phyloP scores from a whole-genome alignment of 2,797 vertebrate species.

The Leuciscus waleckii region DNA sequence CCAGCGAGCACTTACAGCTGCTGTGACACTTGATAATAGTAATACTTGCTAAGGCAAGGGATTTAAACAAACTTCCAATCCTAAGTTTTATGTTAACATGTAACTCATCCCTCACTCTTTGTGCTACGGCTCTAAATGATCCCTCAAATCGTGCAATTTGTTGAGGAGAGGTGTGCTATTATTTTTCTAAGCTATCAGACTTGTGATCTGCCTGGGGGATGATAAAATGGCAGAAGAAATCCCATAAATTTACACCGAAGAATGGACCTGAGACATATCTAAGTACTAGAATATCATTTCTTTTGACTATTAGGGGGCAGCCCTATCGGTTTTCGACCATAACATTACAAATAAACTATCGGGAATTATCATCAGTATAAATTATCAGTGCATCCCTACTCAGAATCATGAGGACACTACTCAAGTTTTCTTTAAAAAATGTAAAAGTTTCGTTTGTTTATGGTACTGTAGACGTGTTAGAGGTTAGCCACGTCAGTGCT shows the following conservation, averaged over 20 bases:
- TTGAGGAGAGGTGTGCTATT: not conserved
- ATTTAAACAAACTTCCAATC: conserved; percentile 21
- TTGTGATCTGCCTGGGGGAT: not conserved
- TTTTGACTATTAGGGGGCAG: not conserved
- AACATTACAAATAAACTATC: not conserved
- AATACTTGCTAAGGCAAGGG: not conserved
- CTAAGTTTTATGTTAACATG: not conserved
- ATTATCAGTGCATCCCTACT: not conserved
- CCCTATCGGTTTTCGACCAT: not conserved
- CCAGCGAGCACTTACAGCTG: not conserved
- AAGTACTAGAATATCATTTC: not conserved
- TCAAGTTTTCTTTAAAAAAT: not conserved
- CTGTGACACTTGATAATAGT: conserved; percentile 2
- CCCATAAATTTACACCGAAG: not conserved
- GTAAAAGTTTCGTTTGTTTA: not conserved
- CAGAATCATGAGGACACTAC: not conserved
- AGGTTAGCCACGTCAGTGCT: not conserved
- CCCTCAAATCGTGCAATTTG: not conserved
- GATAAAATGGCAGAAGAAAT: not conserved
- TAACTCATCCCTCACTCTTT: not conserved
- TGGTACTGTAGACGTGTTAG: not conserved
- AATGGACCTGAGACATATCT: not conserved
- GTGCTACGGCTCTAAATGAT: not conserved
- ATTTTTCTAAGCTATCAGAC: conserved; percentile 1
- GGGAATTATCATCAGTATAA: not conserved